phyloP scores from a whole-genome alignment of 2,113 vertebrate species.

The Dasypus novemcinctus region DNA sequence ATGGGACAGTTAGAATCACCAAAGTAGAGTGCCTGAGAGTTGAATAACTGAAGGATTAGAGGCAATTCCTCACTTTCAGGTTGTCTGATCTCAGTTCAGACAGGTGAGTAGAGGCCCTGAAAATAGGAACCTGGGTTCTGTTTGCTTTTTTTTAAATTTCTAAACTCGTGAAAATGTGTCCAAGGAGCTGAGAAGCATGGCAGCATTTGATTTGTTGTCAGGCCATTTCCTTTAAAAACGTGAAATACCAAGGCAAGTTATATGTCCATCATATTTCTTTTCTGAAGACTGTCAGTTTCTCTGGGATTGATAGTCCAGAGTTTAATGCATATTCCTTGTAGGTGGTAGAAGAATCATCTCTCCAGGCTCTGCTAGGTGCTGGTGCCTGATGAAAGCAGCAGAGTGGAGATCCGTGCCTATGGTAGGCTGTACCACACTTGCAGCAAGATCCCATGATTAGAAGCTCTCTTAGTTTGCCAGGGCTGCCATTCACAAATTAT shows the following conservation, averaged over 20 bases:
- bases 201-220: slow-evolving; percentile 43
- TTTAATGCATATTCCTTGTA: background rate
- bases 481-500: no score
- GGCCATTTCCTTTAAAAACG: slow-evolving; percentile 37
- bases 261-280: background rate
- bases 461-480: background rate
- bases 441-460: no score
- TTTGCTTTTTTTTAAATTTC: slow-evolving; percentile 37
- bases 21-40: background rate
- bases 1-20: background rate
- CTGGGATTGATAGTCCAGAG: background rate
- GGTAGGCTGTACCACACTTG: background rate
- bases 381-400: background rate
- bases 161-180: background rate
- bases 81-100: slow-evolving; percentile 73
- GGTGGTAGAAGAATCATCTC: background rate
- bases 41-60: slow-evolving; percentile 58
- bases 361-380: background rate
- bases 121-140: slow-evolving; percentile 46
- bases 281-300: background rate
- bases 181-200: background rate
- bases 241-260: slow-evolving; percentile 8
- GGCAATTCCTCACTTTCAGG: slow-evolving; percentile 56
- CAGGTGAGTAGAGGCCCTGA: slow-evolving; percentile 58
- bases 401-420: background rate